These are phyloP conservation scores for Ploceus nigricollis DNA, from an alignment of 2,113 vertebrate species.

Conservation along the genomic window DNA sequence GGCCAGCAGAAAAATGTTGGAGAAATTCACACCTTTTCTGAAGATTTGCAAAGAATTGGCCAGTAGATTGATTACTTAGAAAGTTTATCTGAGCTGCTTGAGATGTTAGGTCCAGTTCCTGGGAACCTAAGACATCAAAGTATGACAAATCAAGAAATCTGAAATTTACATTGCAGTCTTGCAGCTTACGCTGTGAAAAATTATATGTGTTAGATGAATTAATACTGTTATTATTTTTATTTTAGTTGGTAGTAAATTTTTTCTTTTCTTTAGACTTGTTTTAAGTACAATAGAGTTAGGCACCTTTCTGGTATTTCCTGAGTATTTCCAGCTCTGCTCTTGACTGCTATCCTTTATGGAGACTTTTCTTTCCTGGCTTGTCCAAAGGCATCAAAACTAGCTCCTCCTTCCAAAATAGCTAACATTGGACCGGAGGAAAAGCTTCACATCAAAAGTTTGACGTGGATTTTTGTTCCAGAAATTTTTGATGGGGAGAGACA, in stretches of 20 bases:
- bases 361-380: background rate
- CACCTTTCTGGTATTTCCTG: background rate
- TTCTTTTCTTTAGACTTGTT: background rate
- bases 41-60: background rate
- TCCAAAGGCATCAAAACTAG: background rate
- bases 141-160: background rate
- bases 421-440: background rate
- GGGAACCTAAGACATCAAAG: background rate
- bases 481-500: background rate
- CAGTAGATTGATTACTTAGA: background rate
- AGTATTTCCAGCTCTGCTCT: background rate
- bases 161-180: background rate
- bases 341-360: background rate
- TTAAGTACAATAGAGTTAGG: background rate
- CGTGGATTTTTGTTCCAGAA: background rate
- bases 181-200: background rate
- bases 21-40: background rate
- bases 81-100: background rate
- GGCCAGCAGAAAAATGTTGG: background rate
- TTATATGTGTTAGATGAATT: background rate
- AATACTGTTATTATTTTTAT: background rate
- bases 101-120: background rate
- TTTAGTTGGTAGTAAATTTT: background rate
- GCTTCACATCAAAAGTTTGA: background rate
- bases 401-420: background rate